Evolutionary conservation across 1,140 invertebrate genomes (phyloP).

Genomic region (Drosophila sechellia): DNA sequence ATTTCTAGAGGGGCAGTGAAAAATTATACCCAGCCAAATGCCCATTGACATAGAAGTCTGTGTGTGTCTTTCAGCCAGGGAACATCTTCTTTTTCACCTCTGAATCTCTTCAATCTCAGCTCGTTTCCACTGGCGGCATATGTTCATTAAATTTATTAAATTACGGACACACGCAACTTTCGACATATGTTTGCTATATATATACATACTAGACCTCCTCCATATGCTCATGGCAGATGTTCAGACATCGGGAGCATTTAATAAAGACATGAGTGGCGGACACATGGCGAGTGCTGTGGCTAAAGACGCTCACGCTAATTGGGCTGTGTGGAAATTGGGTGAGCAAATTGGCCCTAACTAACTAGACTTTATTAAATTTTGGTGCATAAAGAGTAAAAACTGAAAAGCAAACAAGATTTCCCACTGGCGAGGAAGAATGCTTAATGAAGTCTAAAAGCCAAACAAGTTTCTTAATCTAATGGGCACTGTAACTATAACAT

Average conservation of each 20-base stretch:
- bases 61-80: conserved; percentile 28
- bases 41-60: conserved; percentile 34
- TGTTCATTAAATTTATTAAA: conserved; percentile 83
- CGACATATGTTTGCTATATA: neutral
- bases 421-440: neutral
- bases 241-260: conserved; percentile 56
- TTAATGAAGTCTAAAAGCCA: conserved; percentile 3
- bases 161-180: conserved; percentile 59
- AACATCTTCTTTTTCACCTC: conserved; percentile 37
- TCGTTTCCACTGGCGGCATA: conserved; percentile 56
- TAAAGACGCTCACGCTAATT: conserved; percentile 50
- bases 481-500: too few species aligned
- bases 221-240: conserved; percentile 44
- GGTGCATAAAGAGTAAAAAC: neutral
- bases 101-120: conserved; percentile 20
- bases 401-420: neutral
- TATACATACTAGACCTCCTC: conserved; percentile 10
- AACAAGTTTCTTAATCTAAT: too few species aligned
- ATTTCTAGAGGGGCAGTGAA: conserved; percentile 50
- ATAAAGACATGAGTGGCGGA: conserved; percentile 48
- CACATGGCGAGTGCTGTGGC: conserved; percentile 45
- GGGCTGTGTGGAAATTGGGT: conserved; percentile 21
- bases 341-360: conserved; percentile 6
- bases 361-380: conserved; percentile 31
- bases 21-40: conserved; percentile 32